Conservation (phyloP, 2,888 invertebrate genomes). For the Nycteola revayana region DNA sequence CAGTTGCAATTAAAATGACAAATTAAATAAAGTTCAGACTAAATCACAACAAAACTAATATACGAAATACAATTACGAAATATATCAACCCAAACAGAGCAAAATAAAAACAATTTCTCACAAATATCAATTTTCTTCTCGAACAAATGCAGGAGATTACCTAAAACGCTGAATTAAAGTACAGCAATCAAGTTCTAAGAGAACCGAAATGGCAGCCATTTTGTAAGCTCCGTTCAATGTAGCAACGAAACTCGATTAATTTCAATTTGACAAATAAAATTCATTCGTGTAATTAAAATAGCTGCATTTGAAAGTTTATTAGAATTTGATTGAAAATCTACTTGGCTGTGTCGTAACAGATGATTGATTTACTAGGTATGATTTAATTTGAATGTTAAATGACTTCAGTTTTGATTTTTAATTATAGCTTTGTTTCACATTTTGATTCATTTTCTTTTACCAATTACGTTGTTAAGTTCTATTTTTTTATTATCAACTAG, state of each 20-base stretch:
- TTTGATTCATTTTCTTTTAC: no score
- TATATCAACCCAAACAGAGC: neutral
- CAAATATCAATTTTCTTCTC: conserved; percentile 1
- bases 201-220: conserved; percentile 5
- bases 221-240: conserved; percentile 10
- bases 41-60: no score
- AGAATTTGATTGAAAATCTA: no score
- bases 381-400: no score
- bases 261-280: conserved; percentile 22
- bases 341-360: no score
- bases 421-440: no score
- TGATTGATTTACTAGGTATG: no score
- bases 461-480: no score
- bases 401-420: no score
- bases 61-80: conserved; percentile 2
- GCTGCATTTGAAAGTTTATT: conserved; percentile 10
- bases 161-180: conserved; percentile 9
- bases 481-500: no score
- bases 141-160: conserved; percentile 12
- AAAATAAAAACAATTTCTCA: neutral
- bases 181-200: conserved; percentile 9
- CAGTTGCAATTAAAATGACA: no score
- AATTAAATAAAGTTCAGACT: no score
- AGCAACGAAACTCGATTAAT: conserved; percentile 27
- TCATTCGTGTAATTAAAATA: conserved; percentile 20